phyloP scores from a whole-genome alignment of 2,797 vertebrate species.

The Hozukius guyotensis region DNA sequence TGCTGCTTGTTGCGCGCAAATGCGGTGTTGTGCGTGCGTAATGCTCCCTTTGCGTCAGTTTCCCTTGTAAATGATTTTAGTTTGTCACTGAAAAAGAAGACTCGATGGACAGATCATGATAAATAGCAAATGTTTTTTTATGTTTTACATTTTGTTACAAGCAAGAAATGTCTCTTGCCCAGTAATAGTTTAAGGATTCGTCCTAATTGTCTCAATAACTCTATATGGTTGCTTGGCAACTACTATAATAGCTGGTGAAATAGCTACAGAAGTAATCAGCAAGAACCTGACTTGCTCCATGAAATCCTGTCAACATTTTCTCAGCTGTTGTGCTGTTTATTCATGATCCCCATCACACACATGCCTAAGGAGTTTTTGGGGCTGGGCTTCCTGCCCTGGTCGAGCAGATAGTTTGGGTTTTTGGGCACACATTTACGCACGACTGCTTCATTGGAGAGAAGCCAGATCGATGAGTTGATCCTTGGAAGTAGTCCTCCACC shows the following conservation, averaged over 20 bases:
- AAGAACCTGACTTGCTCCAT: not conserved
- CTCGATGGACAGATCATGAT: not conserved
- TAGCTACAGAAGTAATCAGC: not conserved
- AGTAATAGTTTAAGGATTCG: not conserved
- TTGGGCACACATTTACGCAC: not conserved
- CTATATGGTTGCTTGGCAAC: slow-evolving; percentile 85
- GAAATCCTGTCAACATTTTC: not conserved
- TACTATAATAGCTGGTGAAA: slow-evolving; percentile 78
- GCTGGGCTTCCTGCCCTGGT: not conserved
- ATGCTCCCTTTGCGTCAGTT: not conserved
- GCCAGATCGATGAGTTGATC: not conserved
- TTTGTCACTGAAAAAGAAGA: not conserved
- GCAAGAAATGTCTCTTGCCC: not conserved
- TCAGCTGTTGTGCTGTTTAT: not conserved
- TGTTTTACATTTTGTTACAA: not conserved
- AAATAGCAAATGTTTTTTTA: not conserved
- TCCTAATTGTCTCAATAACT: not conserved
- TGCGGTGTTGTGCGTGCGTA: slow-evolving; percentile 19
- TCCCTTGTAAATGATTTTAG: not conserved
- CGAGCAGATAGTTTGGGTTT: not conserved
- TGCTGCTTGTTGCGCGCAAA: slow-evolving; percentile 29
- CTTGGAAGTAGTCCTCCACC: not conserved
- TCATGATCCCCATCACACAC: not conserved
- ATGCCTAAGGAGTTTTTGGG: not conserved
- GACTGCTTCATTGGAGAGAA: not conserved